Conservation (phyloP, 2,888 invertebrate genomes). For the Macropis europaea region DNA sequence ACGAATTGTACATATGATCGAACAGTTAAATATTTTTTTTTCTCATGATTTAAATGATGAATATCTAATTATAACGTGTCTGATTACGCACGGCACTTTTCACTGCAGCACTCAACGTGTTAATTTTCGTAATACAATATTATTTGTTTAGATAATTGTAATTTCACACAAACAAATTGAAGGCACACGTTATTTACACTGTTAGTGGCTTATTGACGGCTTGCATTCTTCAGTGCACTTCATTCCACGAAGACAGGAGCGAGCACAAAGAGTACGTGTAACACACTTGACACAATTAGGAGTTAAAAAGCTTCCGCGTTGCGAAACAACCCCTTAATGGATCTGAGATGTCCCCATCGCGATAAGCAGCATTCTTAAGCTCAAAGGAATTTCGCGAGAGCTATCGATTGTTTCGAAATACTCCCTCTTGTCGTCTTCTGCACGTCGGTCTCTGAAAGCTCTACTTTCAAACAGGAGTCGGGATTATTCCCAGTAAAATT, state of each 20-base stretch:
- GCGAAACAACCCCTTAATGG: slow-evolving; percentile 67
- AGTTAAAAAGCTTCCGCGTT: slow-evolving; percentile 69
- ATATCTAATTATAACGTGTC: too few relatives aligned
- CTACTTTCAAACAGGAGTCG: background rate
- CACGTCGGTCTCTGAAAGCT: background rate
- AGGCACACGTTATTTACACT: slow-evolving; percentile 8
- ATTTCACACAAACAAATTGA: too few relatives aligned
- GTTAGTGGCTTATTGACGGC: slow-evolving; percentile 6
- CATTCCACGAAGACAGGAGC: slow-evolving; percentile 5
- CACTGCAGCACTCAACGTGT: too few relatives aligned
- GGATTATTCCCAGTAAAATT: slow-evolving; percentile 2
- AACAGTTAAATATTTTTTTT: too few relatives aligned
- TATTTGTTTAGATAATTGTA: too few relatives aligned
- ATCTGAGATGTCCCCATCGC: slow-evolving; percentile 60
- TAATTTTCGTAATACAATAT: too few relatives aligned
- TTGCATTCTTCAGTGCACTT: slow-evolving; percentile 11
- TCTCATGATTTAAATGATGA: too few relatives aligned
- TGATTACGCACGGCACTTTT: too few relatives aligned
- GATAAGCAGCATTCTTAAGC: slow-evolving; percentile 64
- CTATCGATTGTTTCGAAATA: slow-evolving; percentile 33
- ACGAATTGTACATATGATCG: too few relatives aligned
- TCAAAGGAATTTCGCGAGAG: slow-evolving; percentile 25
- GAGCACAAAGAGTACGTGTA: slow-evolving; percentile 35
- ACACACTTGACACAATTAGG: slow-evolving; percentile 70
- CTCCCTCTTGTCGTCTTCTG: slow-evolving; percentile 7